Evolutionary conservation across 30 jellyfish, hydroid and myxozoan species (phyloP).

Genomic region (Catostylus mosaicus): DNA sequence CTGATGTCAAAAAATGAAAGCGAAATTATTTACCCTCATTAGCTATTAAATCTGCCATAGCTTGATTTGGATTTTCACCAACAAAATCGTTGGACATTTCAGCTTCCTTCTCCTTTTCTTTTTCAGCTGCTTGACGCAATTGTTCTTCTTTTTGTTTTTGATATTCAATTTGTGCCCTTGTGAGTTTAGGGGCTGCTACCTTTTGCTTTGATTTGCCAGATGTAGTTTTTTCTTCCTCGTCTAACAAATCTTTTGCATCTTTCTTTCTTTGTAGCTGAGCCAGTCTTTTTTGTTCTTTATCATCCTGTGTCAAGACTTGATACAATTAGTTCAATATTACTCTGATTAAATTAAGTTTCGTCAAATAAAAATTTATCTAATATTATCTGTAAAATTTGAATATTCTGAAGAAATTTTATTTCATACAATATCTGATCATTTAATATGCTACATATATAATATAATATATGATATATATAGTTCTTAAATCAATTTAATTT

Average conservation of each 20-base stretch:
- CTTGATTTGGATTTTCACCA: slow-evolving; percentile 85
- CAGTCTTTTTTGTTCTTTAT: slow-evolving; percentile 69
- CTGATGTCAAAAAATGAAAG: not conserved
- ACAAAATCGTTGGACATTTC: slow-evolving; percentile 33
- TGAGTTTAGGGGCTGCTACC: slow-evolving; percentile 65
- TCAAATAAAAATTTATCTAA: no score
- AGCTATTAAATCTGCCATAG: slow-evolving; percentile 77
- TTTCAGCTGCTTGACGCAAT: slow-evolving; percentile 25
- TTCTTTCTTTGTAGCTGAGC: slow-evolving; percentile 65
- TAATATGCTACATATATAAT: no score
- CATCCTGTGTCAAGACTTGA: no score
- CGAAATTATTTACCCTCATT: slow-evolving; percentile 53
- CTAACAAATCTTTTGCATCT: slow-evolving; percentile 76
- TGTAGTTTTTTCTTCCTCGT: slow-evolving; percentile 64
- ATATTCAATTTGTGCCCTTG: slow-evolving; percentile 77
- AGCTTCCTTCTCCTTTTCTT: slow-evolving; percentile 38
- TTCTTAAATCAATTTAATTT: no score
- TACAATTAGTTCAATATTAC: no score
- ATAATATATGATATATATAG: no score
- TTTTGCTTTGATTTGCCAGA: slow-evolving; percentile 26
- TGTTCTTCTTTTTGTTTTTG: slow-evolving; percentile 54
- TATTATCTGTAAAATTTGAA: no score
- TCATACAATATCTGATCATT: no score
- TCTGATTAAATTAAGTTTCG: no score
- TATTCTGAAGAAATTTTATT: no score